Evolutionary conservation across 2,113 vertebrate species (phyloP).

Genomic region (Odontophorus gujanensis): DNA sequence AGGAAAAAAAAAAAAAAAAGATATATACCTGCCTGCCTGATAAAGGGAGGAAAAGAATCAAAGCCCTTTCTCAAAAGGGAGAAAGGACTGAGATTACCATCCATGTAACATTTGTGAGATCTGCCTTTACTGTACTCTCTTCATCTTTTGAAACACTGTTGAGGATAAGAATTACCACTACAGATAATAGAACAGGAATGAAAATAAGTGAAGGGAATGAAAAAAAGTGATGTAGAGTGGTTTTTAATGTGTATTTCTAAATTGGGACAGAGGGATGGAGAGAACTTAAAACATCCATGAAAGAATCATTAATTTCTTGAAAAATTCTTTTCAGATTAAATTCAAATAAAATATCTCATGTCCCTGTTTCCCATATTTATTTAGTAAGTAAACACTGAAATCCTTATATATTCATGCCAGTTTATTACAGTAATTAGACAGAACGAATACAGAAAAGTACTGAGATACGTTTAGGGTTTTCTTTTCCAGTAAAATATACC

Average conservation of each 20-base stretch:
- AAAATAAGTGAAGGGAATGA: neutral
- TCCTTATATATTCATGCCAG: constrained; percentile 48
- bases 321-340: constrained; percentile 69
- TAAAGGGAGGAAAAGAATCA: neutral
- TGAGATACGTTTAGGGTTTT: constrained; percentile 59
- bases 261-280: neutral
- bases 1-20: neutral
- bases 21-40: neutral
- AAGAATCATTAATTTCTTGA: constrained; percentile 31
- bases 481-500: constrained; percentile 67
- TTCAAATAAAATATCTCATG: constrained; percentile 58
- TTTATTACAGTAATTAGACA: constrained; percentile 69
- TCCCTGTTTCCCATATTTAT: constrained; percentile 30
- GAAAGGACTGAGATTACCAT: neutral
- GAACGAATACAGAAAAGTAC: constrained; percentile 63
- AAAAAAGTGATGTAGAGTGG: neutral
- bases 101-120: neutral
- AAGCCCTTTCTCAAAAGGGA: neutral
- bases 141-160: neutral
- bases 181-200: neutral
- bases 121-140: neutral
- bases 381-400: constrained; percentile 62
- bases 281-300: neutral
- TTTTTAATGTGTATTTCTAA: neutral
- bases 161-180: neutral